Evolutionary conservation across 2,113 vertebrate genomes (phyloP).

Genomic region (Albula glossodonta): DNA sequence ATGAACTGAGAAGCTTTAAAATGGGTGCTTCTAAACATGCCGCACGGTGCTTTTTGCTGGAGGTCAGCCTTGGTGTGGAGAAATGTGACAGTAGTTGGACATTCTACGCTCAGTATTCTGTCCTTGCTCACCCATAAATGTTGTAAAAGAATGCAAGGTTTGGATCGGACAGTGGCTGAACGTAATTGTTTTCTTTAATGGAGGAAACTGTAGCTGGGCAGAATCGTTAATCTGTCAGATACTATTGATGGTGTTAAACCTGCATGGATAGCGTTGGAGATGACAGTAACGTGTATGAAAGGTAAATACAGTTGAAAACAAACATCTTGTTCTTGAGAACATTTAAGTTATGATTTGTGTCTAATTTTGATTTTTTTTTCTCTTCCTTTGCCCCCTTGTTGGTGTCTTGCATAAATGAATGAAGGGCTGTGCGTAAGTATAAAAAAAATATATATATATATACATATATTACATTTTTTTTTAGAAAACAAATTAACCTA

Average conservation of each 20-base stretch:
- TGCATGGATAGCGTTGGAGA: neutral
- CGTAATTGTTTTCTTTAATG: neutral
- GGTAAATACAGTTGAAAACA: neutral
- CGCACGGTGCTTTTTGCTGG: neutral
- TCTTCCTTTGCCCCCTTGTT: slow-evolving; percentile 49
- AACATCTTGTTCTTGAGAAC: neutral
- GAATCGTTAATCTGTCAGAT: neutral
- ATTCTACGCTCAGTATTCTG: neutral
- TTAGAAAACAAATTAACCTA: too few relatives aligned
- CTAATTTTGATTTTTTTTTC: slow-evolving; percentile 25
- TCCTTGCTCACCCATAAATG: neutral
- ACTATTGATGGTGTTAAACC: neutral
- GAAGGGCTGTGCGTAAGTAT: slow-evolving; percentile 99
- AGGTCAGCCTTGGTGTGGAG: neutral
- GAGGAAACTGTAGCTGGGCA: neutral
- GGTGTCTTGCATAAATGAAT: slow-evolving; percentile 49
- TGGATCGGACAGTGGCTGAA: slow-evolving; percentile 11
- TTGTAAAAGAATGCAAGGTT: slow-evolving; percentile 5
- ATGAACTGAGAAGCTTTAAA: neutral
- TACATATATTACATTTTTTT: too few relatives aligned
- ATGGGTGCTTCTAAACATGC: neutral
- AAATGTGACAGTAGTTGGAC: neutral
- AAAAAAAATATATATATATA: too few relatives aligned
- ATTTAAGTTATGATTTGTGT: neutral
- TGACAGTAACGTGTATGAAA: slow-evolving; percentile 5